Evolutionary conservation across 2,113 vertebrate species (phyloP), one percentile per base, ranked within the genome.

Genomic region (Origma solitaria): DNA sequence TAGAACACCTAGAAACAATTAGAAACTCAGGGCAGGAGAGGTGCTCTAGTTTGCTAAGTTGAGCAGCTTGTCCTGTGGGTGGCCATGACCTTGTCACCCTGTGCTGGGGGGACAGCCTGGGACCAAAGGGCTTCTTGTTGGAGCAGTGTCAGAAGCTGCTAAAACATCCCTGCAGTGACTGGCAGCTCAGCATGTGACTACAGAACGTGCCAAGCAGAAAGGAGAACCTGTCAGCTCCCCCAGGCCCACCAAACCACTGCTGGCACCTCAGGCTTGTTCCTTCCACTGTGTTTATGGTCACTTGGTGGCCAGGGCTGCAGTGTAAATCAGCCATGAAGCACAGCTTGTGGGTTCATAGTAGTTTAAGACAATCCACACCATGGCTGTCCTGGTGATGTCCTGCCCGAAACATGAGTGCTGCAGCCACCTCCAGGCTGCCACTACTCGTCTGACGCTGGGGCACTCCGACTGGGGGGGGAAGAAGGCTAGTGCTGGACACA

Each of bases 221-320:
- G 53, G 13, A 49, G 82, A 69, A 45, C 30, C 61, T 65, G 31
- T 27, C 57, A 69, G 49, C 49, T 88, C n/a, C 40, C 5, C 6
- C 42, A 72, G 71, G 35, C 21, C 65, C 82, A 62, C 31, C 37
- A 70, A 82, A 79, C 16, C 17, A 17, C 18, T 72, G 49, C n/a
- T 69, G 35, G 56, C 10, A 61, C 35, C 16, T 71, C 51, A 78
- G 13, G 11, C 17, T 49, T 53, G 27, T 57, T 49, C 9, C 12
- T 73, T 82, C 54, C 35, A 44, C 11, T 38, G n/a, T 27, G 31
- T 53, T 91, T 72, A 69, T 31, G 40, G 37, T 38, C 70, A 44
- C 40, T 60, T 28, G 2, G 2, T 60, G 3, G 2, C 64, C 27
- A 66, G 28, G 38, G 30, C 62, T 73, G 49, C 0, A 1, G 37